Percentiles rank a stretch among this genome's conserved stretches.
phyloP scores from a whole-genome alignment of 1,140 invertebrate species.

The Fopius arisanus region DNA sequence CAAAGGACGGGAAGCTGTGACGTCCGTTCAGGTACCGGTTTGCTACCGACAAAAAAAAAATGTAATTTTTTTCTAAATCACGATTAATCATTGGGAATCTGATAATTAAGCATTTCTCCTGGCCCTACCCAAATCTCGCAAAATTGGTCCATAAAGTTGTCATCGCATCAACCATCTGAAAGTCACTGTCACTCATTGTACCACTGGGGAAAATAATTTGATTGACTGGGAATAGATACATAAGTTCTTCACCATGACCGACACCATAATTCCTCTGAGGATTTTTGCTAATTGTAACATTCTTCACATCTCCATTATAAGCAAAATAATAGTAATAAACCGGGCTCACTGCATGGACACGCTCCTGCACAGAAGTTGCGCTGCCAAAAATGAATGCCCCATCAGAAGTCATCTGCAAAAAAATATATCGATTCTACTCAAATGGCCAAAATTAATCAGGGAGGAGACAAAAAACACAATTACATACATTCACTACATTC shows the following conservation, averaged over 20 bases:
- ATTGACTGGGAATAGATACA: slow-evolving; percentile 74
- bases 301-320: slow-evolving; percentile 62
- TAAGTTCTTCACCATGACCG: slow-evolving; percentile 76
- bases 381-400: slow-evolving; percentile 70
- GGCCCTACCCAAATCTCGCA: slow-evolving; percentile 70
- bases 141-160: slow-evolving; percentile 76
- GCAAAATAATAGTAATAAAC: slow-evolving; percentile 73
- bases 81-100: neutral
- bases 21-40: slow-evolving; percentile 61
- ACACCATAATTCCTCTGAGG: slow-evolving; percentile 70
- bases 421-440: neutral
- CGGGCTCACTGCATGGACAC: slow-evolving; percentile 54
- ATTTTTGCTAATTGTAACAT: slow-evolving; percentile 71
- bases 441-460: neutral
- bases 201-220: slow-evolving; percentile 65
- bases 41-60: slow-evolving; percentile 55
- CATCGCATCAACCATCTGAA: slow-evolving; percentile 65
- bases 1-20: slow-evolving; percentile 55
- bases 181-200: slow-evolving; percentile 58
- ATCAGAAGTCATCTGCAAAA: slow-evolving; percentile 66
- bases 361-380: slow-evolving; percentile 67
- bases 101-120: neutral
- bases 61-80: neutral
- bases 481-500: slow-evolving; percentile 66
- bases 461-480: neutral